Evolutionary conservation across 2,113 vertebrate genomes (phyloP), one percentile per base, ranked within the genome.

Genomic region (Phyllostomus hastatus): DNA sequence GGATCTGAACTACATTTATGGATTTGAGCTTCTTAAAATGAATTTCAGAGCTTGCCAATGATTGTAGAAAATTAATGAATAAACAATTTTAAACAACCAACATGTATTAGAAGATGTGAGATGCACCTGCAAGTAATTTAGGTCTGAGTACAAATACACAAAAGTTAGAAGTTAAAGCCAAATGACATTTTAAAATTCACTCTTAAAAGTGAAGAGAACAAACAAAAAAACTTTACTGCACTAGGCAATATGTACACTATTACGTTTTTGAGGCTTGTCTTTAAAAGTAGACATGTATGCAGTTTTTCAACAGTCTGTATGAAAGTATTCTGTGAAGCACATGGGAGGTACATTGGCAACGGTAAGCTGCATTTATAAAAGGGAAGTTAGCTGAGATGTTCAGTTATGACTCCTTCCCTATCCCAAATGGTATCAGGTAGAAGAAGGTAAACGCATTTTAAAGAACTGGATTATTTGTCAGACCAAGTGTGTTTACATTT

Each of bases 61-160:
- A 35, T 88, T 61, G 9, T 64, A 84, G 66, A 76, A 92, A 95
- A 66, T 79, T 83, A 91, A 92, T 94, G 69, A 91, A 95, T 66
- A 88, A 54, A 94, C 69, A 94, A 95, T 57, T 76, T 57, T 84
- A 94, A 79, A 72, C 26, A 75, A 80, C 38, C 26, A 35, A 73
- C 73, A 80, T 57, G 33, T 38, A 59, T 66, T 31, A 82, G 33
- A 84, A 78, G 87, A 70, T 76, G 50, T 81, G n/a, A 90, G 19
- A 46, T 26, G 2, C 50, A 78, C 85, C 70, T 96, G 46, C n/a
- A 81, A 67, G 31, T 72, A 67, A 95, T 95, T 95, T 95, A 92
- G 4, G 8, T 48, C 66, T 48, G 57, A 88, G 10, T 52, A 38
- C 35, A 95, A 84, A 87, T 54, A 35, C 31, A 79, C 48, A 90